Percentiles rank a stretch among this genome's conserved stretches.
These are phyloP conservation scores for Channa argus DNA, from an alignment of 2,113 vertebrate species.

Conservation along the genomic window DNA sequence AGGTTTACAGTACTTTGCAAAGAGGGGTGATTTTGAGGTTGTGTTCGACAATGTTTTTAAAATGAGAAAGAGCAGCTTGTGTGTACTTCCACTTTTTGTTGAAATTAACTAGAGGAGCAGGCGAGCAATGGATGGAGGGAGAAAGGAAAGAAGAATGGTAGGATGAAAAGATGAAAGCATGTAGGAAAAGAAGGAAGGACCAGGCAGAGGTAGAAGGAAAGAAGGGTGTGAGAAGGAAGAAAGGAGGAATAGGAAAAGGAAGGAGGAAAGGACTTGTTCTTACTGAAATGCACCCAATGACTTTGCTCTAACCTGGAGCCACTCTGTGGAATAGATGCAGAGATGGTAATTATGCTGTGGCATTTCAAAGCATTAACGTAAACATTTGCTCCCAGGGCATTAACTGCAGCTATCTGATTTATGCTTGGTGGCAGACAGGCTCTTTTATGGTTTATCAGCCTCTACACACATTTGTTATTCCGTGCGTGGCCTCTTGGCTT, in stretches of 20 bases:
- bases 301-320: constrained; percentile 58
- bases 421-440: constrained; percentile 39
- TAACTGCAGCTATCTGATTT: constrained; percentile 62
- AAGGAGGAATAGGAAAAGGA: neutral
- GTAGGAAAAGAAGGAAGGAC: neutral
- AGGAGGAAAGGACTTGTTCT: constrained; percentile 18
- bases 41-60: too few relatives aligned
- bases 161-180: neutral
- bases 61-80: too few relatives aligned
- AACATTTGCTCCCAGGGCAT: constrained; percentile 63
- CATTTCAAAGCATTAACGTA: constrained; percentile 62
- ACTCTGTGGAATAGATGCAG: constrained; percentile 31
- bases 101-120: neutral
- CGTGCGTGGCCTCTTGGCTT: constrained; percentile 30
- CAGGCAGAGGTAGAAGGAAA: neutral
- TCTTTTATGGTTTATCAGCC: constrained; percentile 58
- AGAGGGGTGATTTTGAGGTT: neutral
- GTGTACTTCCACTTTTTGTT: too few relatives aligned
- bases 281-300: constrained; percentile 19
- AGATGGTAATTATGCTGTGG: constrained; percentile 38
- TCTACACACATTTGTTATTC: constrained; percentile 30
- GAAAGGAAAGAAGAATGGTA: too few relatives aligned
- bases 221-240: neutral
- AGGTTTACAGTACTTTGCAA: neutral
- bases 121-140: too few relatives aligned